These are phyloP conservation scores for Formica aserva DNA, from an alignment of 2,888 invertebrate genomes.

Conservation along the genomic window DNA sequence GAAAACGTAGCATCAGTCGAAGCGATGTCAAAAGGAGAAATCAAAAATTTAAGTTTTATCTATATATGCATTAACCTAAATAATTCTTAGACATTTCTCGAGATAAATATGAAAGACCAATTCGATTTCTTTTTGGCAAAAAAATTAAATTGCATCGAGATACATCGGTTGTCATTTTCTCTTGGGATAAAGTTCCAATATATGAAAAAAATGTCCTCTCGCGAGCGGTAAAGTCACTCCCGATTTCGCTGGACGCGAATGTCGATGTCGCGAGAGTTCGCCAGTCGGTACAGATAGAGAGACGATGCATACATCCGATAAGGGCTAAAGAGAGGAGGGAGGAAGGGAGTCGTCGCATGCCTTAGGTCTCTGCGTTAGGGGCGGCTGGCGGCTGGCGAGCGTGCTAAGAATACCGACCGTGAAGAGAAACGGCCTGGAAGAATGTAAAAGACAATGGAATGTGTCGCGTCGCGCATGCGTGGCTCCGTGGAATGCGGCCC, in stretches of 20 bases:
- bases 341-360: slow-evolving; percentile 45
- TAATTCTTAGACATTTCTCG: background rate
- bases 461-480: slow-evolving; percentile 85
- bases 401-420: slow-evolving; percentile 79
- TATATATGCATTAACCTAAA: background rate
- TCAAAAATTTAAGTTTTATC: background rate
- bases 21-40: too few relatives aligned
- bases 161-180: background rate
- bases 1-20: background rate
- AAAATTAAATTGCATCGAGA: background rate
- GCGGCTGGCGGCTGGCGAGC: slow-evolving; percentile 70
- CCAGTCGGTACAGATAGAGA: slow-evolving; percentile 2
- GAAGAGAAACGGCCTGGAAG: slow-evolving; percentile 77
- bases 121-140: background rate
- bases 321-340: background rate
- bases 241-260: slow-evolving; percentile 6
- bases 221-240: background rate
- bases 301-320: slow-evolving; percentile 38
- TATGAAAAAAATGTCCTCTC: background rate
- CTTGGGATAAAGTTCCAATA: background rate
- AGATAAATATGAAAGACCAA: background rate
- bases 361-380: slow-evolving; percentile 67
- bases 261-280: background rate
- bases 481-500: slow-evolving; percentile 84
- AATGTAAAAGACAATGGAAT: slow-evolving; percentile 85